Percentiles rank a stretch among this genome's conserved stretches.
phyloP scores from a whole-genome alignment of 2,113 vertebrate genomes.

The Chlorocebus sabaeus region DNA sequence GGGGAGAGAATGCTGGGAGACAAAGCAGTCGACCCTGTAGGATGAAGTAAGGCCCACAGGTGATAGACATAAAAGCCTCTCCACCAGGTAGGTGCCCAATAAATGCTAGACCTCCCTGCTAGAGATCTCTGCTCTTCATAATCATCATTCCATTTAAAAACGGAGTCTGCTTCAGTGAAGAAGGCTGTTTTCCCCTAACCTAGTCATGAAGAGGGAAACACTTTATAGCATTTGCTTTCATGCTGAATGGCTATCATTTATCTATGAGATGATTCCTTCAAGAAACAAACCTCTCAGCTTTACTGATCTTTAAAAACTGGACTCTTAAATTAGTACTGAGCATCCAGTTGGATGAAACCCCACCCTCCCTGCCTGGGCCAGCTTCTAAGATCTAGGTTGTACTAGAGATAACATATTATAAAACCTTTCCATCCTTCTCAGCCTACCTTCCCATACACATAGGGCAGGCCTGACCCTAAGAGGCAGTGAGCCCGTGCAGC shows the following conservation, averaged over 20 bases:
- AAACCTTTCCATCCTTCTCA: neutral
- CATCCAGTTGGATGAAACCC: neutral
- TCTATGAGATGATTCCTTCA: neutral
- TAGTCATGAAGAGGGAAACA: neutral
- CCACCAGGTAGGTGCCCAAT: neutral
- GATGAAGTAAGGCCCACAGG: neutral
- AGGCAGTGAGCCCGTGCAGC: neutral
- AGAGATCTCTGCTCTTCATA: neutral
- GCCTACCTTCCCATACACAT: neutral
- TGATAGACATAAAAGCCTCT: neutral
- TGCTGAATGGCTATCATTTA: neutral
- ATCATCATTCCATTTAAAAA: neutral
- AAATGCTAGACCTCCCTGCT: rapidly evolving
- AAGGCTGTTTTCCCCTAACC: neutral
- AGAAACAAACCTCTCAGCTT: neutral
- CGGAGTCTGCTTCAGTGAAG: neutral
- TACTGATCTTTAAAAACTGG: neutral
- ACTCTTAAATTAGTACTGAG: neutral
- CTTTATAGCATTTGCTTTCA: neutral
- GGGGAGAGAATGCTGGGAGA: neutral
- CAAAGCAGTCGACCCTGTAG: neutral
- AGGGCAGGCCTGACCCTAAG: neutral
- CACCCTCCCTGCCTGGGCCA: neutral
- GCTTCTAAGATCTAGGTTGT: neutral
- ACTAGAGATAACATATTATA: neutral